Percentiles rank a stretch among this genome's conserved stretches.
phyloP scores from a whole-genome alignment of 2,113 vertebrate genomes.

The Hyaena hyaena region DNA sequence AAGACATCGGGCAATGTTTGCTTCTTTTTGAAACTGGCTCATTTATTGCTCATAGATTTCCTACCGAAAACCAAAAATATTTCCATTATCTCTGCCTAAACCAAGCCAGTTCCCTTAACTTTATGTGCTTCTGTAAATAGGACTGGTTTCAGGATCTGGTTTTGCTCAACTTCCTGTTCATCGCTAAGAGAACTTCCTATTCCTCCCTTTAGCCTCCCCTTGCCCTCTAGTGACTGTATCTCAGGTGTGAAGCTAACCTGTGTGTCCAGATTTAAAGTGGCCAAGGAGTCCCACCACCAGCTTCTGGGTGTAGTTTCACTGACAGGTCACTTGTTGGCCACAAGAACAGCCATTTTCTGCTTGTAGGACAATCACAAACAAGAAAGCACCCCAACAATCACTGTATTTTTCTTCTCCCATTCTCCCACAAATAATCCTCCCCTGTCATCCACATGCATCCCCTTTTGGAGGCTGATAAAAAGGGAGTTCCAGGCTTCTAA shows the following conservation, averaged over 20 bases:
- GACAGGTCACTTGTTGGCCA: neutral
- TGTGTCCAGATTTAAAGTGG: neutral
- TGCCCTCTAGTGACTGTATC: neutral
- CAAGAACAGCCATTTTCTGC: neutral
- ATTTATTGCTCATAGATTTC: constrained; percentile 18
- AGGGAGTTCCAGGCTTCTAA: neutral
- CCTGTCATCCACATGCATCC: neutral
- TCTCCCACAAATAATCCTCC: neutral
- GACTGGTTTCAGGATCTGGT: neutral
- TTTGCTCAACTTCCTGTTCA: constrained; percentile 24
- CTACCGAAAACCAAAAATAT: constrained; percentile 59
- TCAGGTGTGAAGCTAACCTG: neutral
- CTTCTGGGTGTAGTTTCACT: neutral
- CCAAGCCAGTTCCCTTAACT: constrained; percentile 29
- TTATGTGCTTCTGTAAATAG: constrained; percentile 40
- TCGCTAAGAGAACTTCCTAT: neutral
- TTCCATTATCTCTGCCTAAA: constrained; percentile 49
- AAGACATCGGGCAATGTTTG: constrained; percentile 23
- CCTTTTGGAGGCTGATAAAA: constrained; percentile 3
- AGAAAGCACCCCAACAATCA: neutral
- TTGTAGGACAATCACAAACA: neutral
- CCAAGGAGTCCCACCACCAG: neutral
- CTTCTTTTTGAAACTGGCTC: constrained; percentile 3
- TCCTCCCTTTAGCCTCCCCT: neutral
- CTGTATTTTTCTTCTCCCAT: neutral